These are phyloP conservation scores for Apodemia duryi DNA, from an alignment of 2,888 invertebrate species.

Conservation along the genomic window DNA sequence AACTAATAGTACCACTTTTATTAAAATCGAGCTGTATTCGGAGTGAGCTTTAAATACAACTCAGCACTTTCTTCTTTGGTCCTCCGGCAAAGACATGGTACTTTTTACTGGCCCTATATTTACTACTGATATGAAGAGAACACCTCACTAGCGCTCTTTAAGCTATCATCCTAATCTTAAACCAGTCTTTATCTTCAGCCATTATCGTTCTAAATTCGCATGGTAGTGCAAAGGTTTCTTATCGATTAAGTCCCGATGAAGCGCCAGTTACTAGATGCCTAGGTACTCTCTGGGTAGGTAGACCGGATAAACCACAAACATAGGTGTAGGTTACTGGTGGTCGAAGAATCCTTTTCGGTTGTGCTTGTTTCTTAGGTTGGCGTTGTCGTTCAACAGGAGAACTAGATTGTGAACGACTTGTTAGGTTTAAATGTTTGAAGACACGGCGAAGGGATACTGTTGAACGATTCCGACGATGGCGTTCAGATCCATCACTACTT, in stretches of 20 bases:
- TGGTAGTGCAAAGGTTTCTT: constrained; percentile 35
- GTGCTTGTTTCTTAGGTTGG: constrained; percentile 77
- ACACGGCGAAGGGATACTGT: constrained; percentile 85
- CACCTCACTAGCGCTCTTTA: constrained; percentile 51
- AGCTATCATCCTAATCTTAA: constrained; percentile 54
- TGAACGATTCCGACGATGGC: constrained; percentile 70
- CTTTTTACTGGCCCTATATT: constrained; percentile 40
- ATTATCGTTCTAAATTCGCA: constrained; percentile 35
- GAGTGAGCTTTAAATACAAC: constrained; percentile 15
- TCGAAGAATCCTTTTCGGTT: constrained; percentile 87
- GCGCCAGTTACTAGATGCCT: constrained; percentile 66
- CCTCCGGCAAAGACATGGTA: constrained; percentile 53
- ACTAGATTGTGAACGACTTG: constrained; percentile 82
- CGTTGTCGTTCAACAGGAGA: constrained; percentile 71
- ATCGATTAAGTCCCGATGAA: constrained; percentile 62
- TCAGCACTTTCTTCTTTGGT: constrained; percentile 43
- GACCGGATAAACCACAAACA: constrained; percentile 88
- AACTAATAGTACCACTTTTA: constrained; percentile 15
- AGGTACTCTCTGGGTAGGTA: constrained; percentile 90
- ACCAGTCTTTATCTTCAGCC: constrained; percentile 67
- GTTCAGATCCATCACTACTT: constrained; percentile 81
- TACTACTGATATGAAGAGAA: constrained; percentile 70
- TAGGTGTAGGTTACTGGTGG: constrained; percentile 90
- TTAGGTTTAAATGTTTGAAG: constrained; percentile 83
- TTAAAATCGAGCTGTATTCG: not conserved